These are phyloP conservation scores for Acrossocheilus fasciatus DNA, from an alignment of 2,797 vertebrate species.

Conservation along the genomic window DNA sequence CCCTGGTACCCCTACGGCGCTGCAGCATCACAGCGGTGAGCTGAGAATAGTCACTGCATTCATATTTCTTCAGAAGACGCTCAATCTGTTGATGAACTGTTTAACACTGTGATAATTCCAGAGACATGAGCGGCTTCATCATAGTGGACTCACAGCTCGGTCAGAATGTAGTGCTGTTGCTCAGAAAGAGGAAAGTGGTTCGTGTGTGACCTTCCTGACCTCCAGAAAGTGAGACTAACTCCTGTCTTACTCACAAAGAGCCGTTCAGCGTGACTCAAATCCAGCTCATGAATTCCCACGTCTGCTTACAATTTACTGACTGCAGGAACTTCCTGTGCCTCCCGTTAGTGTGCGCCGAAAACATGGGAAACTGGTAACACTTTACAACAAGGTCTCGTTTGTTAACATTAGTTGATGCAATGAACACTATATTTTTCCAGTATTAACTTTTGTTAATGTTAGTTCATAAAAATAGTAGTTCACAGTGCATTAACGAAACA, in stretches of 20 bases:
- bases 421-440: background rate
- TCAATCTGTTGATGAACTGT: background rate
- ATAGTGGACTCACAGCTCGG: background rate
- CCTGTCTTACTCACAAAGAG: conserved; percentile 2
- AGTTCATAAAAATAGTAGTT: background rate
- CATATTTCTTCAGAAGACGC: background rate
- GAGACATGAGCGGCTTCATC: background rate
- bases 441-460: too few species aligned
- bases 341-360: background rate
- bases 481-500: background rate
- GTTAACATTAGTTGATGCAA: background rate
- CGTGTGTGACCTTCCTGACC: background rate
- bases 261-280: background rate
- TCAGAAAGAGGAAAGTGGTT: background rate
- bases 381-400: background rate
- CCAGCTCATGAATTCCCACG: conserved; percentile 10
- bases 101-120: background rate
- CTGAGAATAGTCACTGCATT: background rate
- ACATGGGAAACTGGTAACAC: background rate
- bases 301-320: conserved; percentile 36
- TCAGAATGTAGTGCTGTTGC: background rate
- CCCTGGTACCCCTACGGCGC: background rate
- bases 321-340: conserved; percentile 19
- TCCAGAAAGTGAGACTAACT: conserved; percentile 8
- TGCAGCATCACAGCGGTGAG: background rate